These are phyloP conservation scores for Formica selysi DNA, from an alignment of 1,140 invertebrate species.

Conservation along the genomic window DNA sequence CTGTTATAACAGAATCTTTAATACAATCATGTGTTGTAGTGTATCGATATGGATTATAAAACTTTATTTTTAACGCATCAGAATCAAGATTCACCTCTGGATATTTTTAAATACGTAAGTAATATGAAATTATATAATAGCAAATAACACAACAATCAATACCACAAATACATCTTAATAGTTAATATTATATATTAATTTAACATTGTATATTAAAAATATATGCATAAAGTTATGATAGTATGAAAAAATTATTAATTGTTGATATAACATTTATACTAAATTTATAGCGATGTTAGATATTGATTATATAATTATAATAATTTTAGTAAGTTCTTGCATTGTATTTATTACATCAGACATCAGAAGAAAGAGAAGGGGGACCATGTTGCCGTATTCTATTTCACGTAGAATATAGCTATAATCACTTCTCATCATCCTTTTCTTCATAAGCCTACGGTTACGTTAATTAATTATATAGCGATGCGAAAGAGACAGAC, in stretches of 20 bases:
- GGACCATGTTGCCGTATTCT: background rate
- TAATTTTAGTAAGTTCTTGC: background rate
- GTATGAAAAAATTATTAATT: background rate
- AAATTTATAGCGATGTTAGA: background rate
- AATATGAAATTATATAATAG: background rate
- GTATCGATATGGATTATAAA: constrained; percentile 7
- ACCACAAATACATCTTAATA: too few relatives aligned
- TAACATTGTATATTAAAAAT: constrained; percentile 1
- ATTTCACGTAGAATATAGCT: background rate
- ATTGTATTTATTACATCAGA: too few relatives aligned
- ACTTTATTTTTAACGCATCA: background rate
- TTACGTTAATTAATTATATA: constrained; percentile 63
- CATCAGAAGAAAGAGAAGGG: background rate
- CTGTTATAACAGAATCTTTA: background rate
- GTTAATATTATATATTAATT: too few relatives aligned
- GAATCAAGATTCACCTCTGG: background rate
- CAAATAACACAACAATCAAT: background rate
- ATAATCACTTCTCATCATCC: constrained; percentile 14
- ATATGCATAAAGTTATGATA: background rate
- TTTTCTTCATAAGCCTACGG: constrained; percentile 32
- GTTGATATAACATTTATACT: background rate
- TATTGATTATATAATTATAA: constrained; percentile 9
- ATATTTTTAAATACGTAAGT: background rate
- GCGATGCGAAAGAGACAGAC: constrained; percentile 27
- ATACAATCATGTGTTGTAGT: constrained; percentile 1